Conservation (phyloP, 2,888 invertebrate species). For the Pseudeuparius sepicola region DNA sequence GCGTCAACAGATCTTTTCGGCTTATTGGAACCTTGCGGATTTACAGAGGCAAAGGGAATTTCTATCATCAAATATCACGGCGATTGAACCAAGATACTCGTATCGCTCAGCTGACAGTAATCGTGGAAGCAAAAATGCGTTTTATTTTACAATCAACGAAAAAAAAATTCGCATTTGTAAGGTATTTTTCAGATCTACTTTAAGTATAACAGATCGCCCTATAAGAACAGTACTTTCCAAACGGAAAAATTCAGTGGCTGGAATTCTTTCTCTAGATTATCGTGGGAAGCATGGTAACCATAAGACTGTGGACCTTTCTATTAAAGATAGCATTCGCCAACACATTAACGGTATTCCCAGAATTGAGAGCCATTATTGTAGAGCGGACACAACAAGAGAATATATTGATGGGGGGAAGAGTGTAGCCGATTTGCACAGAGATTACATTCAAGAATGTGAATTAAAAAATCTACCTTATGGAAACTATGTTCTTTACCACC, state of each 20-base stretch:
- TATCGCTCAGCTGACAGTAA: conserved; percentile 12
- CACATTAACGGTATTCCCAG: background rate
- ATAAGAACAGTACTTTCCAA: conserved; percentile 5
- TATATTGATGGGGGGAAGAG: conserved; percentile 9
- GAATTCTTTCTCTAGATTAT: conserved; percentile 1
- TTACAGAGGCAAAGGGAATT: too few relatives aligned
- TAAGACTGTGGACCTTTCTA: background rate
- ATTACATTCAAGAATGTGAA: conserved; percentile 9
- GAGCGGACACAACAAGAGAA: conserved; percentile 5
- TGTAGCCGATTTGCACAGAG: too few relatives aligned
- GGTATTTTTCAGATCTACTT: conserved; percentile 5
- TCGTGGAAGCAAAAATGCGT: background rate
- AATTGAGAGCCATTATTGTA: conserved; percentile 6
- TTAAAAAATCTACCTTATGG: background rate
- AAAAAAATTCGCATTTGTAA: conserved; percentile 6
- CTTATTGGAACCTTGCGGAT: too few relatives aligned
- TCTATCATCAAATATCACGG: too few relatives aligned
- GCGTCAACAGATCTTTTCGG: too few relatives aligned
- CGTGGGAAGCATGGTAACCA: conserved; percentile 2
- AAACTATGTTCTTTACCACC: too few relatives aligned
- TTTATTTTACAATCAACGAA: conserved; percentile 1
- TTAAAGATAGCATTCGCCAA: conserved; percentile 4
- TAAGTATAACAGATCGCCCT: conserved; percentile 2
- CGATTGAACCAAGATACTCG: conserved; percentile 7
- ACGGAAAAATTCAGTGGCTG: conserved; percentile 3